Percentiles rank a stretch among this genome's conserved stretches.
phyloP scores from a whole-genome alignment of 2,888 invertebrate species.

The Uropetala carovei region DNA sequence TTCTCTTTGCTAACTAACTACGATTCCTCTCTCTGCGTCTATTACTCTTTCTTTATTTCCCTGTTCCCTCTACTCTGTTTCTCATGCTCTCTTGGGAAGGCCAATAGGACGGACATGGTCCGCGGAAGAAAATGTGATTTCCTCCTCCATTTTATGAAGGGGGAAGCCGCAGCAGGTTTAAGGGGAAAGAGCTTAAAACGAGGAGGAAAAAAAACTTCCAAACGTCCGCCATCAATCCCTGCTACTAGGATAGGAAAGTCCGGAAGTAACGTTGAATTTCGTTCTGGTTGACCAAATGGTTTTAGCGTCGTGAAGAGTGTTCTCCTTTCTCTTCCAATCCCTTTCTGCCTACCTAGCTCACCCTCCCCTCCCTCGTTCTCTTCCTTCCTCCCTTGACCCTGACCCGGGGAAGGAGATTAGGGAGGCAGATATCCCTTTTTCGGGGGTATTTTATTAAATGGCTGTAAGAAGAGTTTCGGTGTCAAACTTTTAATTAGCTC shows the following conservation, averaged over 20 bases:
- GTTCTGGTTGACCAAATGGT: slow-evolving; percentile 30
- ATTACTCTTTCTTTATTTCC: background rate
- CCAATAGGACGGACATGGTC: background rate
- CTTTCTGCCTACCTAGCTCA: background rate
- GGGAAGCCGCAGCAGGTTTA: background rate
- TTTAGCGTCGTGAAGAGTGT: background rate
- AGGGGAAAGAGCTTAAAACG: background rate
- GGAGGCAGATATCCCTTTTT: background rate
- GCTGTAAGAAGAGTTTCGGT: slow-evolving; percentile 24
- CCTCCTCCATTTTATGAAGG: background rate
- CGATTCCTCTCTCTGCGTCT: background rate
- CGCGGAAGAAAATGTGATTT: background rate
- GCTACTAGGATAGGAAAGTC: slow-evolving; percentile 17
- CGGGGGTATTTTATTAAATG: slow-evolving; percentile 54
- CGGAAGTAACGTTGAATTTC: slow-evolving; percentile 29
- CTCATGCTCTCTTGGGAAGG: background rate
- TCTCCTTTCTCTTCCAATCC: background rate
- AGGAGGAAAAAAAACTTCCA: background rate
- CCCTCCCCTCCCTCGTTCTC: background rate
- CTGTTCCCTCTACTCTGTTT: background rate
- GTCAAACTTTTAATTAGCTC: slow-evolving; percentile 54
- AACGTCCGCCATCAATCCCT: background rate
- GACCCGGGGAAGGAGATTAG: background rate
- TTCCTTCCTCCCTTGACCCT: background rate
- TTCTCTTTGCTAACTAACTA: slow-evolving; percentile 2